Evolutionary conservation across 2,888 invertebrate genomes (phyloP).

Genomic region (Xanthia togata): DNA sequence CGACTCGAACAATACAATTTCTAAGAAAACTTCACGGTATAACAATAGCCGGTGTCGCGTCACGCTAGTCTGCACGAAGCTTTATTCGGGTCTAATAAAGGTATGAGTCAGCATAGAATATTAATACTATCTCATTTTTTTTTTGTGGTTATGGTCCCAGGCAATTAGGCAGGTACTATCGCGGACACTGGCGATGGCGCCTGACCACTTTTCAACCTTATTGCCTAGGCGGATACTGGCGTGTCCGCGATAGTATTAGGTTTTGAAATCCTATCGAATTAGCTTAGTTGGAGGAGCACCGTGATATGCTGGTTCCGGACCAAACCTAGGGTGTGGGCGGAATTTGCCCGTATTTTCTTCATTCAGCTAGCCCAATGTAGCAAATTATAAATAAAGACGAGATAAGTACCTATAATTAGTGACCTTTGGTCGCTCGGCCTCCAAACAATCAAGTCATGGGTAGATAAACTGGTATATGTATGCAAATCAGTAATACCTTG

Average conservation of each 20-base stretch:
- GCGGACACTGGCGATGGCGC: too few relatives aligned
- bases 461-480: slow-evolving; percentile 9
- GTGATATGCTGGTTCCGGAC: background rate
- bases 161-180: too few relatives aligned
- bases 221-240: too few relatives aligned
- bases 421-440: background rate
- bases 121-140: background rate
- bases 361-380: background rate
- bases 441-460: slow-evolving; percentile 2
- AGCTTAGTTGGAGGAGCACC: background rate
- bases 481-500: background rate
- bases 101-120: background rate
- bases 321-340: background rate
- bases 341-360: background rate
- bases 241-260: too few relatives aligned
- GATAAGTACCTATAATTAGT: background rate
- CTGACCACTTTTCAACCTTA: too few relatives aligned
- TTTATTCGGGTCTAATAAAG: background rate
- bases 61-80: too few relatives aligned
- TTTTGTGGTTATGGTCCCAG: too few relatives aligned
- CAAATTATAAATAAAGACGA: background rate
- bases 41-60: too few relatives aligned
- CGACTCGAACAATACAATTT: too few relatives aligned
- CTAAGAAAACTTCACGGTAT: too few relatives aligned
- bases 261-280: background rate